These are phyloP conservation scores for Numida meleagris DNA, from an alignment of 2,113 vertebrate genomes.

Conservation along the genomic window DNA sequence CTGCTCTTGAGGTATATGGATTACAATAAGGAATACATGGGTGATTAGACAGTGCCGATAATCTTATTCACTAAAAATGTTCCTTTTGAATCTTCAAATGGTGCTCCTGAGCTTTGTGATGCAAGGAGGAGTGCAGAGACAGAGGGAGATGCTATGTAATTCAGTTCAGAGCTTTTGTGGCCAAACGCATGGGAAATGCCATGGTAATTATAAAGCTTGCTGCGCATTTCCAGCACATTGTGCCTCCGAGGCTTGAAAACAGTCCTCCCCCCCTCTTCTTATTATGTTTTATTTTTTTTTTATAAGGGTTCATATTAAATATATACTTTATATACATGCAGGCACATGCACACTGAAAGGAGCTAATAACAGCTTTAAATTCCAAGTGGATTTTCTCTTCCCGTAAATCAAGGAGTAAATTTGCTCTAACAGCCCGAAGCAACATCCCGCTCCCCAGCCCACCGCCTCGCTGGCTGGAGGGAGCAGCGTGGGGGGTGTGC, in stretches of 20 bases:
- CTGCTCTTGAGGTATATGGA: not conserved
- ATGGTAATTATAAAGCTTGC: not conserved
- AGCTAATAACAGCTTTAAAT: not conserved
- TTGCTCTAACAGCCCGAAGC: not conserved
- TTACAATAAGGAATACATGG: not conserved
- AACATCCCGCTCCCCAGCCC: not conserved
- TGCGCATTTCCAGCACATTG: not conserved
- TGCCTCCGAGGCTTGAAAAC: not conserved
- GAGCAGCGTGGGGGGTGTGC: not conserved
- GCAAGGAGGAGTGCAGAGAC: not conserved
- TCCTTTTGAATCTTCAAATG: slow-evolving; percentile 10
- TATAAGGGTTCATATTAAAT: not conserved
- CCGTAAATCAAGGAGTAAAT: not conserved
- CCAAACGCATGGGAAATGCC: not conserved
- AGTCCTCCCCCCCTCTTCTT: not conserved
- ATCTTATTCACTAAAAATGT: slow-evolving; percentile 22
- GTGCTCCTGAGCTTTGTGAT: slow-evolving; percentile 19
- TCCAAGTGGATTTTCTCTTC: not conserved
- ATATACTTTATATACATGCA: not conserved
- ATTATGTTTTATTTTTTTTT: slow-evolving; percentile 7
- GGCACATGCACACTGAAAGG: not conserved
- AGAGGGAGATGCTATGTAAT: not conserved
- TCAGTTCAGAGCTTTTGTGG: not conserved
- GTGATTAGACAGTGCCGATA: not conserved
- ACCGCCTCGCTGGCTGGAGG: not conserved